Percentiles rank a stretch among this genome's conserved stretches.
These are phyloP conservation scores for Puffinus mauretanicus DNA, from an alignment of 2,113 vertebrate genomes.

Conservation along the genomic window DNA sequence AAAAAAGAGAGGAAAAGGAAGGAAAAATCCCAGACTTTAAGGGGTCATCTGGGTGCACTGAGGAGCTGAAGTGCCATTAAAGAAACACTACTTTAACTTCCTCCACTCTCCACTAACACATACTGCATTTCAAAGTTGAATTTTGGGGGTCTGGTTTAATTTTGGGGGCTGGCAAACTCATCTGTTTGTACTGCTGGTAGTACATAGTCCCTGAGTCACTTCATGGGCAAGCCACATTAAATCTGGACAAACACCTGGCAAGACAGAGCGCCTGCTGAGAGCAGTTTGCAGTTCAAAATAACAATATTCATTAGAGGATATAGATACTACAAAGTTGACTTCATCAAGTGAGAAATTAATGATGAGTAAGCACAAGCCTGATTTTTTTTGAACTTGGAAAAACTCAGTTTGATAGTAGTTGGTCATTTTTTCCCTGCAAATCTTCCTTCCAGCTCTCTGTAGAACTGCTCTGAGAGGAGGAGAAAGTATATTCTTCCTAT, in stretches of 20 bases:
- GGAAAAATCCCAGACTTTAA: neutral
- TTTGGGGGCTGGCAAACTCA: neutral
- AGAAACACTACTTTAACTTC: neutral
- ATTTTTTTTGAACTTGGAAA: neutral
- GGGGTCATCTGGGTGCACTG: neutral
- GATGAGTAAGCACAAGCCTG: neutral
- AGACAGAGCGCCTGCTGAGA: neutral
- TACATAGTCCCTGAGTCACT: neutral
- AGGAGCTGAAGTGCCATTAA: neutral
- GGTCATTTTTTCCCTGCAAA: neutral
- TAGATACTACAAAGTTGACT: neutral
- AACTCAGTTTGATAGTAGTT: neutral
- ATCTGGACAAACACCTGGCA: neutral
- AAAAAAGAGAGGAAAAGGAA: neutral
- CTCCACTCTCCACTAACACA: neutral
- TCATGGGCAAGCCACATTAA: neutral
- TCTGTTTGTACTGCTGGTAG: neutral
- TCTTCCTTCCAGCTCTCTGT: neutral
- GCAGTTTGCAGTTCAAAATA: neutral
- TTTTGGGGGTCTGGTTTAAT: neutral
- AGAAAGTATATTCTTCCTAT: neutral
- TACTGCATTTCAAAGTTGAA: neutral
- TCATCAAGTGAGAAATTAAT: neutral
- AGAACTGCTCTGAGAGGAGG: neutral
- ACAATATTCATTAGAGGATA: neutral